phyloP scores from a whole-genome alignment of 1,140 invertebrate genomes.

The Agraylea sexmaculata region DNA sequence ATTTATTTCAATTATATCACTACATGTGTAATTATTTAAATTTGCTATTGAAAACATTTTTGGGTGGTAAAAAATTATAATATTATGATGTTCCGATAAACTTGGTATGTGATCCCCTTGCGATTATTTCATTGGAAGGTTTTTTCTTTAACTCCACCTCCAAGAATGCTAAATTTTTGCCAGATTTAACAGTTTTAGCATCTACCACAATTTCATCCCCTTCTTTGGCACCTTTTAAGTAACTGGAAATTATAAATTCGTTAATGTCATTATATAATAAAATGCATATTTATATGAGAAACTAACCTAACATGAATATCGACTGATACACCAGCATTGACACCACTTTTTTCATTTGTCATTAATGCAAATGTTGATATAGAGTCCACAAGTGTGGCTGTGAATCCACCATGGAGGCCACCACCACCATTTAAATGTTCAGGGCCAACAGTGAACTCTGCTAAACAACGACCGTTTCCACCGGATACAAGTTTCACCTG shows the following conservation, averaged over 20 bases:
- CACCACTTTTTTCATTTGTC: slow-evolving; percentile 44
- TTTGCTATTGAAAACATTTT: too few species aligned
- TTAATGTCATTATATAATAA: background rate
- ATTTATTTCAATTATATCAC: too few species aligned
- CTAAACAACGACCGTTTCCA: slow-evolving; percentile 53
- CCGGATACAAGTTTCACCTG: slow-evolving; percentile 59
- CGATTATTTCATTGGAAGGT: slow-evolving; percentile 38
- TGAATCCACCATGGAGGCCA: slow-evolving; percentile 74
- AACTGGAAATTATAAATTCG: slow-evolving; percentile 27
- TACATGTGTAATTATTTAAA: too few species aligned
- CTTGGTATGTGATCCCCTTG: slow-evolving; percentile 46
- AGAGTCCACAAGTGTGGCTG: slow-evolving; percentile 68
- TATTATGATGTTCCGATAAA: slow-evolving; percentile 26
- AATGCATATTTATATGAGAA: background rate
- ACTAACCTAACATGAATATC: slow-evolving; percentile 34
- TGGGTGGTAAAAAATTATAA: too few species aligned
- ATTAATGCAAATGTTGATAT: slow-evolving; percentile 72
- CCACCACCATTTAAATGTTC: slow-evolving; percentile 68
- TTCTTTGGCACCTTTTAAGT: slow-evolving; percentile 40
- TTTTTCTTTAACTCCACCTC: slow-evolving; percentile 46
- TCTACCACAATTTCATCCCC: slow-evolving; percentile 51
- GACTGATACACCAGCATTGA: slow-evolving; percentile 45
- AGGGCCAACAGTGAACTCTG: slow-evolving; percentile 62
- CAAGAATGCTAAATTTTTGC: slow-evolving; percentile 47
- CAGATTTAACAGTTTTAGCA: slow-evolving; percentile 44